Conservation (phyloP, 2,888 invertebrate genomes). For the Alloscopus bannaensis region DNA sequence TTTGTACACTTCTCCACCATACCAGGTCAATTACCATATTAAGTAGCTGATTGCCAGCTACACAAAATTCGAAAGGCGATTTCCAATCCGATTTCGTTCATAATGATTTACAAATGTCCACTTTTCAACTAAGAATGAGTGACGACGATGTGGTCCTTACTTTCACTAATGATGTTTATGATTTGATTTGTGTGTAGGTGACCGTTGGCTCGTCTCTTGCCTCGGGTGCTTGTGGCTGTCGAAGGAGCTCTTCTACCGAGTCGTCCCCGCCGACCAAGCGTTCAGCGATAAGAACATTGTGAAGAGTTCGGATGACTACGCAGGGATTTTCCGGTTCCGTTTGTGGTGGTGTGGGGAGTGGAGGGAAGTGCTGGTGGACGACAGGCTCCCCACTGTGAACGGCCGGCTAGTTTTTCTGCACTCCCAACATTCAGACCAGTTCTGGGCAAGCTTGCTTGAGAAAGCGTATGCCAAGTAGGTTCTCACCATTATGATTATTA, state of each 20-base stretch:
- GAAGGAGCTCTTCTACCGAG: slow-evolving; percentile 92
- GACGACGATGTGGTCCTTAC: neutral
- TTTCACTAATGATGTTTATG: neutral
- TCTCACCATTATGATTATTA: no score
- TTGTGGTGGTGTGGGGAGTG: slow-evolving; percentile 97
- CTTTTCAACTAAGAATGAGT: no score
- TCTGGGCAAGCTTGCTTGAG: slow-evolving; percentile 92
- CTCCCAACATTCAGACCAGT: slow-evolving; percentile 86
- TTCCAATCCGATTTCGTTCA: no score
- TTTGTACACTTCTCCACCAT: no score
- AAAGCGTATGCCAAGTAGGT: slow-evolving; percentile 94
- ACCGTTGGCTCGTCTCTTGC: slow-evolving; percentile 93
- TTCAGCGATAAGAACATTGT: slow-evolving; percentile 79
- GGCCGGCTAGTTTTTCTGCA: slow-evolving; percentile 91
- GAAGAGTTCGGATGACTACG: slow-evolving; percentile 71
- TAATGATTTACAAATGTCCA: no score
- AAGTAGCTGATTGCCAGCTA: neutral
- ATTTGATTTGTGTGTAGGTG: slow-evolving; percentile 80
- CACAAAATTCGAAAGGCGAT: neutral
- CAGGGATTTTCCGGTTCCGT: slow-evolving; percentile 91
- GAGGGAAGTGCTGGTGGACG: slow-evolving; percentile 93
- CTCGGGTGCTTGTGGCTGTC: slow-evolving; percentile 89
- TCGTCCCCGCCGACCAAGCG: slow-evolving; percentile 92
- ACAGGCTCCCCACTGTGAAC: slow-evolving; percentile 90
- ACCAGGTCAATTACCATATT: neutral